Conservation (phyloP, 2,797 vertebrate species). For the Sebastes cheni region DNA sequence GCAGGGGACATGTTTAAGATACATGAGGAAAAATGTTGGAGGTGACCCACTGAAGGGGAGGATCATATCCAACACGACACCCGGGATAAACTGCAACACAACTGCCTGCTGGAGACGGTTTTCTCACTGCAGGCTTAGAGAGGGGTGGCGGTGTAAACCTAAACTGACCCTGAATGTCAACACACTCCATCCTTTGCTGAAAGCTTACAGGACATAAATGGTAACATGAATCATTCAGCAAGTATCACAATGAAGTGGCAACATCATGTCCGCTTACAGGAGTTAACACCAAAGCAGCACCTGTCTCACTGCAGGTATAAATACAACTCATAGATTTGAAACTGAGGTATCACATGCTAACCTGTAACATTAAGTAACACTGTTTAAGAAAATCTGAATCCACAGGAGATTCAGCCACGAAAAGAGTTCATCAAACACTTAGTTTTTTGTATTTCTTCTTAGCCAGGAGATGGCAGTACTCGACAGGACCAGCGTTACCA, state of each 20-base stretch:
- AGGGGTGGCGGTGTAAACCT: background rate
- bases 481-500: conserved; percentile 32
- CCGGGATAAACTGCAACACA: conserved; percentile 6
- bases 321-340: background rate
- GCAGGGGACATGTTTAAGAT: background rate
- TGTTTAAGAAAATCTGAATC: background rate
- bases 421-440: background rate
- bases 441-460: background rate
- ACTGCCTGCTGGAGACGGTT: background rate
- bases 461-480: conserved; percentile 76
- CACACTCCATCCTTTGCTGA: background rate
- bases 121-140: background rate
- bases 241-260: background rate
- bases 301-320: background rate
- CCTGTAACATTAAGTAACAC: background rate
- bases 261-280: background rate
- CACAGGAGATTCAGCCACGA: background rate
- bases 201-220: background rate
- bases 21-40: background rate
- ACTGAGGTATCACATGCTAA: background rate
- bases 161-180: background rate
- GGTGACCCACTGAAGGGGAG: background rate
- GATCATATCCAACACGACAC: conserved; percentile 10
- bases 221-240: background rate
- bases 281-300: background rate